These are phyloP conservation scores for Heloderma charlesbogerti DNA, from an alignment of 2,113 vertebrate species.

Conservation along the genomic window DNA sequence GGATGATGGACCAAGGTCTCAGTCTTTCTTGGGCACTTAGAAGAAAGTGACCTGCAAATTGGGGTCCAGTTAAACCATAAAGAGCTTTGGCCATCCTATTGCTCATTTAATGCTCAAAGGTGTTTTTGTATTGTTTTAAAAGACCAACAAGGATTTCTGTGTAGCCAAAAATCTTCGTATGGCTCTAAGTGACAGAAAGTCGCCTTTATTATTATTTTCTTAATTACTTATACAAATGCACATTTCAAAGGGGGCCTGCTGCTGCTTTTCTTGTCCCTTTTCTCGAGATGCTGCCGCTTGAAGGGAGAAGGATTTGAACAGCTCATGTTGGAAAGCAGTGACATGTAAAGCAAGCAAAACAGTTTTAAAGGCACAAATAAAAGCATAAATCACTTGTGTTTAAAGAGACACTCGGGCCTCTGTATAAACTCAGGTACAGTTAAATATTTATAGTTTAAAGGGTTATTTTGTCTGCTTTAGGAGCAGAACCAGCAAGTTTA, in stretches of 20 bases:
- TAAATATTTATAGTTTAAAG: constrained; percentile 35
- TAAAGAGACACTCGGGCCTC: constrained; percentile 19
- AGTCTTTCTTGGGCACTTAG: not conserved
- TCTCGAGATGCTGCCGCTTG: not conserved
- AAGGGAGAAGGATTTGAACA: not conserved
- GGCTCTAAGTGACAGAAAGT: not conserved
- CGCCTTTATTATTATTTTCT: not conserved
- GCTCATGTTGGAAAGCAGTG: not conserved
- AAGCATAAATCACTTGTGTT: not conserved
- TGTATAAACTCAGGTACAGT: constrained; percentile 23
- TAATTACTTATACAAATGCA: not conserved
- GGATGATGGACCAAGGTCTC: not conserved
- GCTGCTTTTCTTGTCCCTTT: not conserved
- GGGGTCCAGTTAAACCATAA: not conserved
- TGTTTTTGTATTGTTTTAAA: not conserved
- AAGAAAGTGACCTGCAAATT: not conserved
- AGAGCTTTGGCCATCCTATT: not conserved
- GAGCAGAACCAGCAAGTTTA: constrained; percentile 11
- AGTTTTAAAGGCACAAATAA: not conserved
- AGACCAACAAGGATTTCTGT: not conserved
- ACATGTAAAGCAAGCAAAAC: constrained; percentile 1
- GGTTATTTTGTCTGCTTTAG: constrained; percentile 30
- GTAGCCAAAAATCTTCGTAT: not conserved
- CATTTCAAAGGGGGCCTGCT: not conserved
- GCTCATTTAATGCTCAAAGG: not conserved